Base-by-base conservation (phyloP, 2,888 invertebrate species). In the Papilio elwesi region DNA sequence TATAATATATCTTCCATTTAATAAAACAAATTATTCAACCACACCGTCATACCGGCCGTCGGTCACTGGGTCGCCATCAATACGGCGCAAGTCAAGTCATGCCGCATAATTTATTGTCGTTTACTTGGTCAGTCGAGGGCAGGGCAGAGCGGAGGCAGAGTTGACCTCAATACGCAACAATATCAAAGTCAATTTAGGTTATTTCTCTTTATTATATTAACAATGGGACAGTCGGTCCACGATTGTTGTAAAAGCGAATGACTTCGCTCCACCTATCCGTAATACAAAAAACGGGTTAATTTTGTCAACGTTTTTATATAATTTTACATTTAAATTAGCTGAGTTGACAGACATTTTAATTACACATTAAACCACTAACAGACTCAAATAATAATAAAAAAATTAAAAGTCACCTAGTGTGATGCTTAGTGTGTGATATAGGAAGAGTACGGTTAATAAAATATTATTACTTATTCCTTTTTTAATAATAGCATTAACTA, bases 401-500 rank as follows among this genome's bases (percentile, higher is more conserved):
- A 55, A 59, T 43, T 53, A 16, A 55, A 83, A 84, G 88, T 88
- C 90, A 90, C 91, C 87, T 82, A 81, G 78, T 89, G 93, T 90
- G 92, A 91, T 90, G 91, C 84, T 88, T 87, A 86, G 83, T 84
- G 87, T 85, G 87, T 87, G 85, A 87, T 86, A 84, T 83, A 89
- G 86, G 85, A 87, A 86, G 80, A 84, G 85, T 84, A 85, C 81
- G 84, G 87, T 86, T 83, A 83, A 86, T 81, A 85, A 84, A 87
- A 71, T 48, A 70, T 62, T 69, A 62, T 48, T 82, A 86, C 85
- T 85, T 82, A 84, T 83, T 86, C 57, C 69, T 64, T 47, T 55
- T 72, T 53, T 85, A 87, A 87, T 87, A 88, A 90, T 88, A 91
- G 85, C 86, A 90, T 91, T 90, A 91, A 91, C 93, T 93, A 93